Base-by-base conservation (phyloP, 2,797 vertebrate genomes). In the Tauraco hartlaubi region DNA sequence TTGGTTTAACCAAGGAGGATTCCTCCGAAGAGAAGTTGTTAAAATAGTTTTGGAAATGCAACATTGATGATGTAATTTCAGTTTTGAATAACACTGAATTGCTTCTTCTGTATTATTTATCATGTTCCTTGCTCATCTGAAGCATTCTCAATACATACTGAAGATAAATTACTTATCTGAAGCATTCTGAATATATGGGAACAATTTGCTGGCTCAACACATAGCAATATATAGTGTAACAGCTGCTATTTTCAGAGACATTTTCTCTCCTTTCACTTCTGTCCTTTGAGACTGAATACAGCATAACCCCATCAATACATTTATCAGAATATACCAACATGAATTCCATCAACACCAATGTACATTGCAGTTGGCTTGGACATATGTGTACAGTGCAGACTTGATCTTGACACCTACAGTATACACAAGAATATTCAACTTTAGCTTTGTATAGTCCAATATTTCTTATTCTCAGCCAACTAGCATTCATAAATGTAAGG, bases 211-310 rank as follows among this genome's bases (percentile, higher is more conserved):
- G 37, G 82, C 31, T 76, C 43, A 63, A n/a, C 4, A 25, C 31
- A 66, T 4, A 74, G 28, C 33, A 67, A n/a, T 21, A 69, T 9
- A 68, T 2, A 9, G 20, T 54, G 61, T 54, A 67, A 58, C 8
- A 83, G 41, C 9, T 41, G 5, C 2, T 52, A 58, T 46, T 76
- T 37, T 74, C 39, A 37, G 22, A 73, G 35, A 69, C 5, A 13
- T 83, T 90, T 73, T 88, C 39, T 73, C 21, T 77, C 74, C 25
- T 91, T 91, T 64, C 51, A 48, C 5, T 92, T 77, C 52, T 71
- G 61, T 26, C 31, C 37, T 76, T 52, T 63, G 25, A 10, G 64
- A 88, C 14, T 41, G 41, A 79, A 84, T 25, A 62, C 8, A 74
- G 15, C 6, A 0, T 20, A 94, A 74, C 10, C 16, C 10, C 21